Base-by-base conservation (phyloP, 2,888 invertebrate species). In the Chloromyia formosa region DNA sequence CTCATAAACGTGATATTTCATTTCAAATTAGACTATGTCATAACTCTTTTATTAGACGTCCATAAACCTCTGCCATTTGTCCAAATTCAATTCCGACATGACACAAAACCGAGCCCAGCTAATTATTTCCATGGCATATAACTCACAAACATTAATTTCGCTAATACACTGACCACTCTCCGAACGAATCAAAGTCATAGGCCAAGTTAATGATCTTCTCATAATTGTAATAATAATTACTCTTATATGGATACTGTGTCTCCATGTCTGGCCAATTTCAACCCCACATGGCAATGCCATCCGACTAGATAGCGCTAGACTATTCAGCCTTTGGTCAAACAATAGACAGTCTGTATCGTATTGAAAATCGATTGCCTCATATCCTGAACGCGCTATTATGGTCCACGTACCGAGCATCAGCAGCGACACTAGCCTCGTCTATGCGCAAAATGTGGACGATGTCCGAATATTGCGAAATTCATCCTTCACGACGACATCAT, bases 191-290 rank as follows among this genome's bases (percentile, higher is more conserved):
- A 18, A 66, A 66, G 66, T 66, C 66, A 49, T 66, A 66, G 66
- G 49, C 49, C 66, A 66, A 66, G 45, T 66, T 66, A 66, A 66
- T 66, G 66, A 66, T 42, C 66, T 66, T 22, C 66, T 66, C 66
- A 66, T 66, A 66, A 66, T 66, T 66, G 66, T 35, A 66, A 49
- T 49, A 66, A 66, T 66, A 66, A 66, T 66, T 66, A 66, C 66
- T 49, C 49, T 66, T 20, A 66, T 66, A 66, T 66, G 49, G 66
- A 49, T 49, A 49, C 66, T 16, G 12, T 49, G 66, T 66, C 66
- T 66, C 49, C 49, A 66, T 49, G 49, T 45, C 49, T 20, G 45
- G 35, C 14, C 35, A 45, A 22, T 12, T 66, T 16, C 16, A 16
- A 18, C 49, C 35, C 9, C 9, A 0, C 18, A 49, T 12, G 27